phyloP scores from a whole-genome alignment of 2,113 vertebrate genomes.

The Sander lucioperca region DNA sequence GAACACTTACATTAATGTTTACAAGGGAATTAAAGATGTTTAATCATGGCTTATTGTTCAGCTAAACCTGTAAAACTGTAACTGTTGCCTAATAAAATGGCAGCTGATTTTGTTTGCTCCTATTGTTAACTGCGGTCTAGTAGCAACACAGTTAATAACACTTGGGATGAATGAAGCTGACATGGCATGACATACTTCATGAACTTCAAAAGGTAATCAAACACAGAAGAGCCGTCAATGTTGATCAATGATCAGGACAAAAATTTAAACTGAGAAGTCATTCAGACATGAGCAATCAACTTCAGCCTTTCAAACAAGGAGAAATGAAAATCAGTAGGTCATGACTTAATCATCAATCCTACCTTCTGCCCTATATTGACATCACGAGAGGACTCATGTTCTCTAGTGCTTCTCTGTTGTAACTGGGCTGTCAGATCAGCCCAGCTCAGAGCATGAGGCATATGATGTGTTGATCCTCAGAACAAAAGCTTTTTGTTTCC shows the following conservation, averaged over 20 bases:
- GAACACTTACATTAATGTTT: constrained; percentile 12
- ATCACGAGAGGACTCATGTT: constrained; percentile 53
- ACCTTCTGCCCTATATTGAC: constrained; percentile 37
- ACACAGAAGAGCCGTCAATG: background rate
- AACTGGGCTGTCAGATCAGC: constrained; percentile 37
- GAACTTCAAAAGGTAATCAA: background rate
- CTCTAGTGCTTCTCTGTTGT: constrained; percentile 51
- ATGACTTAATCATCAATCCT: constrained; percentile 26
- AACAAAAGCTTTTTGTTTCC: constrained; percentile 81
- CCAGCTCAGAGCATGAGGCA: constrained; percentile 62
- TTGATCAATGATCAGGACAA: background rate
- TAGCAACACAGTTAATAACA: background rate
- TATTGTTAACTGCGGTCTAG: background rate
- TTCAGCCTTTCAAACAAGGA: constrained; percentile 49
- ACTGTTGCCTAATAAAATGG: constrained; percentile 26
- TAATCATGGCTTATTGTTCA: background rate
- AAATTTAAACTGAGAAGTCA: constrained; percentile 34
- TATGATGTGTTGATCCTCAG: constrained; percentile 80
- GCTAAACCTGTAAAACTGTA: background rate
- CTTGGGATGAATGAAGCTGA: background rate
- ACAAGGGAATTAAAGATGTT: constrained; percentile 1
- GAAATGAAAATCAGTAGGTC: constrained; percentile 51
- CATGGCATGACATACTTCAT: background rate
- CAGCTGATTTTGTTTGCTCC: background rate
- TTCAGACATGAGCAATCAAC: constrained; percentile 10